These are phyloP conservation scores for Girardinichthys multiradiatus DNA, from an alignment of 2,113 vertebrate genomes.

Conservation along the genomic window DNA sequence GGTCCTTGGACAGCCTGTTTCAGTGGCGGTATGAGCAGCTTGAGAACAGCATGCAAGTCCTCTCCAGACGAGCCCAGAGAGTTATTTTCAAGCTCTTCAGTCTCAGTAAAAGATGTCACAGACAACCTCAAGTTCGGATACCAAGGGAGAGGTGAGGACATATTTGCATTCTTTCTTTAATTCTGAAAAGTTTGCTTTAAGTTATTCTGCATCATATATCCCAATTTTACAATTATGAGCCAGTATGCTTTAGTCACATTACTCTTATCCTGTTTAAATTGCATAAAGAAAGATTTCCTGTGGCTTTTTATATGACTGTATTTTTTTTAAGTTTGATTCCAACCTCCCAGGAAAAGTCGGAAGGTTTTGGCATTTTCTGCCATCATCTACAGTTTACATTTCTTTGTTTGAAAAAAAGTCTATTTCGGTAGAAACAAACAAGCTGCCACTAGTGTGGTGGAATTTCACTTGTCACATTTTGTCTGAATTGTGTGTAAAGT, in stretches of 20 bases:
- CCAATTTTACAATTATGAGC: neutral
- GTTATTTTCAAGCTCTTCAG: slow-evolving; percentile 96
- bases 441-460: neutral
- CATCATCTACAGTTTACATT: neutral
- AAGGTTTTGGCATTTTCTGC: slow-evolving; percentile 6
- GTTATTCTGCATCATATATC: too few species aligned
- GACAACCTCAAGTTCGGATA: slow-evolving; percentile 90
- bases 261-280: neutral
- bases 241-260: too few species aligned
- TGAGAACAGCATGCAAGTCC: slow-evolving; percentile 88
- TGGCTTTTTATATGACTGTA: neutral
- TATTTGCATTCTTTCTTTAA: neutral
- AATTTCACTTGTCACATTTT: slow-evolving; percentile 13
- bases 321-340: slow-evolving; percentile 4
- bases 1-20: slow-evolving; percentile 92
- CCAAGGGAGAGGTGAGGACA: slow-evolving; percentile 88
- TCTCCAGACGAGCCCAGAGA: slow-evolving; percentile 89
- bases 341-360: neutral
- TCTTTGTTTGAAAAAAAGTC: slow-evolving; percentile 7
- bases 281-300: neutral
- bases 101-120: slow-evolving; percentile 94
- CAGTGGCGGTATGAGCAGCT: slow-evolving; percentile 93
- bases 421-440: slow-evolving; percentile 23
- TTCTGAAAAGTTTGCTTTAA: neutral
- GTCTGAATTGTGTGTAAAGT: neutral